These are phyloP conservation scores for Amblyjoppa fuscipennis DNA, from an alignment of 2,888 invertebrate genomes.

Conservation along the genomic window DNA sequence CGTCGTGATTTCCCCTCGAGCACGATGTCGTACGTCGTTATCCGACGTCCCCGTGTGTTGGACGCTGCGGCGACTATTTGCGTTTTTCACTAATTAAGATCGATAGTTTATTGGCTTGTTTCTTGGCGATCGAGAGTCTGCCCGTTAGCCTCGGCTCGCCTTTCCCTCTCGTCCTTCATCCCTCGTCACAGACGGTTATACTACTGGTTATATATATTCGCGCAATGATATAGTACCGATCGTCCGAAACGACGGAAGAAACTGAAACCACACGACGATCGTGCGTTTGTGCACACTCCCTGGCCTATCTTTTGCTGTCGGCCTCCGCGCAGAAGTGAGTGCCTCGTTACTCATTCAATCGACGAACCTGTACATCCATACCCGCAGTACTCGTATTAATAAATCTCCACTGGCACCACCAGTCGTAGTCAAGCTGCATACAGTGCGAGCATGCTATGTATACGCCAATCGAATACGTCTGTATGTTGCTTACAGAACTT, in stretches of 20 bases:
- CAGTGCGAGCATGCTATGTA: slow-evolving; percentile 7
- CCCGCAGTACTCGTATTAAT: slow-evolving; percentile 61
- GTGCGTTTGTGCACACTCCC: slow-evolving; percentile 29
- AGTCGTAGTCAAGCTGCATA: slow-evolving; percentile 46
- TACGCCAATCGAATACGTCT: slow-evolving; percentile 37
- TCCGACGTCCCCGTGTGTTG: slow-evolving; percentile 57
- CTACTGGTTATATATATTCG: slow-evolving; percentile 55
- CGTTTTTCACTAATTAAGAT: slow-evolving; percentile 70
- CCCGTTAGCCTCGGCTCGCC: slow-evolving; percentile 1
- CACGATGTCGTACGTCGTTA: slow-evolving; percentile 54
- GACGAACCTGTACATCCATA: slow-evolving; percentile 61
- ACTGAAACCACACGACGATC: slow-evolving; percentile 45
- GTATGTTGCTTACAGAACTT: slow-evolving; percentile 28
- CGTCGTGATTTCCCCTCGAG: slow-evolving; percentile 45
- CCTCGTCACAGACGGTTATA: slow-evolving; percentile 30
- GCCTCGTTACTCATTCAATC: slow-evolving; percentile 67
- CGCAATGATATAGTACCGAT: slow-evolving; percentile 58
- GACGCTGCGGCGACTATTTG: slow-evolving; percentile 39
- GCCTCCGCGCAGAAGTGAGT: slow-evolving; percentile 41
- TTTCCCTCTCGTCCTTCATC: slow-evolving; percentile 11
- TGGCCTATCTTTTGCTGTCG: slow-evolving; percentile 34
- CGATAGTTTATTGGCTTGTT: slow-evolving; percentile 69
- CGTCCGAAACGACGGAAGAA: slow-evolving; percentile 61
- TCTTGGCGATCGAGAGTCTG: slow-evolving; percentile 34
- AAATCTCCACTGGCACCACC: slow-evolving; percentile 59